phyloP scores from a whole-genome alignment of 2,113 vertebrate genomes.

The Ursus arctos region DNA sequence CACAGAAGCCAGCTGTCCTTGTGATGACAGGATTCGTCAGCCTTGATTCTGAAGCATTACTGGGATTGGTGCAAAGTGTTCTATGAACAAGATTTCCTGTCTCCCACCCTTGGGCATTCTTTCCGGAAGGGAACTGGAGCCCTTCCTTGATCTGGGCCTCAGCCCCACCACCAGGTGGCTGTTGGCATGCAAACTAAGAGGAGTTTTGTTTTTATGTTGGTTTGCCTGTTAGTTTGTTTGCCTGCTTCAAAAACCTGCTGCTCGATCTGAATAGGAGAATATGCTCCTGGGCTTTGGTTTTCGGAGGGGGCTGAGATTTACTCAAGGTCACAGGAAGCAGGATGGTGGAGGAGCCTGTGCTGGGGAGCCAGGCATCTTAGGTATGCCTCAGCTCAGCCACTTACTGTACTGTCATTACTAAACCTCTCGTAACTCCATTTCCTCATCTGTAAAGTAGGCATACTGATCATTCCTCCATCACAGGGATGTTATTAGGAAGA shows the following conservation, averaged over 20 bases:
- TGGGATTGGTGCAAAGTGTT: neutral
- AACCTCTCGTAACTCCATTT: neutral
- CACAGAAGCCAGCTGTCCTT: rapidly evolving
- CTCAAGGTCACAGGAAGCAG: neutral
- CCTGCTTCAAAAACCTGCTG: neutral
- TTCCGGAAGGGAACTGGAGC: neutral
- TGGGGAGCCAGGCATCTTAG: neutral
- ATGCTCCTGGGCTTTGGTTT: neutral
- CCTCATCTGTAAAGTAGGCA: neutral
- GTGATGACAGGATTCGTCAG: neutral
- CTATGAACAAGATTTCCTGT: neutral
- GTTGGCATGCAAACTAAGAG: neutral
- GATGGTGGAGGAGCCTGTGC: no score
- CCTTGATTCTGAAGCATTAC: neutral
- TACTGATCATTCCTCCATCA: neutral
- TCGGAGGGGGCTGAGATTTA: neutral
- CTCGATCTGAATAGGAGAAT: neutral
- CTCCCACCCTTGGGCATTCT: neutral
- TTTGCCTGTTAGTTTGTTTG: neutral
- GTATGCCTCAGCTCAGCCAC: no score
- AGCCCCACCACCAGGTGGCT: neutral
- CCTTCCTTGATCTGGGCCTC: neutral
- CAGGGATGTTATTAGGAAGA: neutral
- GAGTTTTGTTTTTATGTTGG: neutral
- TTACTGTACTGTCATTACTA: neutral